Evolutionary conservation across 2,113 vertebrate genomes (phyloP), one percentile per base, ranked within the genome.

Genomic region (Mixornis gularis): DNA sequence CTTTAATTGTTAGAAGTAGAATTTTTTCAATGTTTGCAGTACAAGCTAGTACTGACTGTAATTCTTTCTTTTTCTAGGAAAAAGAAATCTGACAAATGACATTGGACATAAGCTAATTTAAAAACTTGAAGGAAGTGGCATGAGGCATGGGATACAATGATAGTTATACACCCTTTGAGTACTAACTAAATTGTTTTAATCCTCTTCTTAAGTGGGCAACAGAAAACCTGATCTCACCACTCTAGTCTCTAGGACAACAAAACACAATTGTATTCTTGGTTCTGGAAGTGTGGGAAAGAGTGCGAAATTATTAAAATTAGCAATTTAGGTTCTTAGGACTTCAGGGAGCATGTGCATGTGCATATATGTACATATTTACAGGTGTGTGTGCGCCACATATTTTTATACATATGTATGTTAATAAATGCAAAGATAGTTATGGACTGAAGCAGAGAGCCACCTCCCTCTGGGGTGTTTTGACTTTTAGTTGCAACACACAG

Each of bases 271-370:
- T 13, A 2, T 66, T 44, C 9, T 83, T 82, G n/a, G 13, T n/a
- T 36, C 49, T 49, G 25, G 17, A 82, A 69, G 26, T 38, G 13
- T 26, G 65, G 41, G 32, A 6, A 65, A 71, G 81, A 22, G 4
- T 49, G 27, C 2, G 5, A 15, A 69, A 32, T 49, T 62, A 24
- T 36, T 60, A 22, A 68, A 85, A 85, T 60, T 4, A 40, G 2
- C 0, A 24, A 44, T 56, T 72, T n/a, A 59, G 17, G 15, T 53
- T 29, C 30, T 58, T 22, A 32, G 13, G 3, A 16, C 9, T 79
- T 69, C 20, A 53, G 13, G 24, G 8, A 36, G 2, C 13, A 8
- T 27, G 2, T 43, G 17, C 0, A 0, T 49, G 7, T 36, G 18
- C 4, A 16, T 4, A 27, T 11, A 48, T 9, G 7, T 14, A 19